Conservation (phyloP, 2,888 invertebrate species). For the Xanthostigma xanthostigma region DNA sequence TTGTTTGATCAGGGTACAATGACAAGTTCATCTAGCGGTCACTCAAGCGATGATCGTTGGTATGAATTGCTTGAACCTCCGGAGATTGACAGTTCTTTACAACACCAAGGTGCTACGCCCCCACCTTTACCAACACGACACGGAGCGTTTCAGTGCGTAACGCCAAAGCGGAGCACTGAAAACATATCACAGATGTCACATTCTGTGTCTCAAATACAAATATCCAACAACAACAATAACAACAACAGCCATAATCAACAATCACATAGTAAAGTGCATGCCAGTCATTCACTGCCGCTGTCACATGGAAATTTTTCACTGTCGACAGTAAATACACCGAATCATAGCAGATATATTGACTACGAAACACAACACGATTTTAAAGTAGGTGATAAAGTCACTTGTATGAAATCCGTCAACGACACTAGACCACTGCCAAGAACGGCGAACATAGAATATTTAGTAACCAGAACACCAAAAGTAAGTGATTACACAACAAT, state of each 20-base stretch:
- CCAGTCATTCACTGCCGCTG: constrained; percentile 29
- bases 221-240: constrained; percentile 15
- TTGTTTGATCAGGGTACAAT: constrained; percentile 36
- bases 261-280: constrained; percentile 27
- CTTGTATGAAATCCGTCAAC: constrained; percentile 22
- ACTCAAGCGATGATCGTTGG: constrained; percentile 51
- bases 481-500: constrained; percentile 19
- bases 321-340: constrained; percentile 27
- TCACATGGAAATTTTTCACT: constrained; percentile 27
- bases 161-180: constrained; percentile 13
- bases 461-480: constrained; percentile 24
- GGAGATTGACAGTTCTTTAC: constrained; percentile 23
- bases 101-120: constrained; percentile 29
- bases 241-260: constrained; percentile 19
- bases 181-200: constrained; percentile 11
- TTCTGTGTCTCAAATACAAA: constrained; percentile 21
- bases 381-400: constrained; percentile 24
- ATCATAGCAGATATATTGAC: constrained; percentile 22
- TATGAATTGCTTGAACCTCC: constrained; percentile 35
- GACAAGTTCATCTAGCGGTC: constrained; percentile 46
- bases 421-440: constrained; percentile 28
- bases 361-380: constrained; percentile 17
- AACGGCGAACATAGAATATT: constrained; percentile 34
- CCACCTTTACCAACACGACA: constrained; percentile 36
- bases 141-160: constrained; percentile 19